These are phyloP conservation scores for Euplagia quadripunctaria DNA, from an alignment of 2,888 invertebrate genomes.

Conservation along the genomic window DNA sequence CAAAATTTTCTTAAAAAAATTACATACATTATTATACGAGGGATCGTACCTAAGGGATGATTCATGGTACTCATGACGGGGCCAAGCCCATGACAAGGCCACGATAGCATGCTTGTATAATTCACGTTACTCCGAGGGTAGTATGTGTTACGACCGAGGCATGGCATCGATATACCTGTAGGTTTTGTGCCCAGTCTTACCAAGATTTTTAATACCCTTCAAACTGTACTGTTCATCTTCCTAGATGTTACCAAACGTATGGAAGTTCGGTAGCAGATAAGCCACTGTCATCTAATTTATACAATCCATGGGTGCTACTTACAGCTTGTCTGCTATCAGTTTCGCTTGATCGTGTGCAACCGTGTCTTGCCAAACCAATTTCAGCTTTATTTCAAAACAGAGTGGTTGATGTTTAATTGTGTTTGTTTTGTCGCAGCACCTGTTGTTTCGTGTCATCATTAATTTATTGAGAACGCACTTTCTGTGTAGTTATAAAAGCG, in stretches of 20 bases:
- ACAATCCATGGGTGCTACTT: background rate
- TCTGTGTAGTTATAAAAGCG: conserved; percentile 29
- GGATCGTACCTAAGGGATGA: no score
- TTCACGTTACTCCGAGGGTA: background rate
- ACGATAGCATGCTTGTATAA: background rate
- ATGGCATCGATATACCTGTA: background rate
- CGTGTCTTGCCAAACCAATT: conserved; percentile 16
- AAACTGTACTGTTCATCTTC: background rate
- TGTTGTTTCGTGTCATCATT: conserved; percentile 45
- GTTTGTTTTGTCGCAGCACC: conserved; percentile 21
- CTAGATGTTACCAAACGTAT: background rate
- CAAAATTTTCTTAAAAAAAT: background rate
- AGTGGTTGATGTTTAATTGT: conserved; percentile 26
- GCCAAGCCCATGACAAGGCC: background rate
- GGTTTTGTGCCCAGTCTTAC: background rate
- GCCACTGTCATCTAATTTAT: background rate
- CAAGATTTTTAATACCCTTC: background rate
- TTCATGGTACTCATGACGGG: background rate
- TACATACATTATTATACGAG: background rate
- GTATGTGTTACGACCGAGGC: background rate
- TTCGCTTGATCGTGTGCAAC: conserved; percentile 25
- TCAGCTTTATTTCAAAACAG: background rate
- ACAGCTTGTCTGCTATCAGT: conserved; percentile 22
- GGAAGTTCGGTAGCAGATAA: background rate
- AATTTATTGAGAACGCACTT: conserved; percentile 43